Conservation (phyloP, 1,140 invertebrate species). For the Halotydeus destructor region DNA sequence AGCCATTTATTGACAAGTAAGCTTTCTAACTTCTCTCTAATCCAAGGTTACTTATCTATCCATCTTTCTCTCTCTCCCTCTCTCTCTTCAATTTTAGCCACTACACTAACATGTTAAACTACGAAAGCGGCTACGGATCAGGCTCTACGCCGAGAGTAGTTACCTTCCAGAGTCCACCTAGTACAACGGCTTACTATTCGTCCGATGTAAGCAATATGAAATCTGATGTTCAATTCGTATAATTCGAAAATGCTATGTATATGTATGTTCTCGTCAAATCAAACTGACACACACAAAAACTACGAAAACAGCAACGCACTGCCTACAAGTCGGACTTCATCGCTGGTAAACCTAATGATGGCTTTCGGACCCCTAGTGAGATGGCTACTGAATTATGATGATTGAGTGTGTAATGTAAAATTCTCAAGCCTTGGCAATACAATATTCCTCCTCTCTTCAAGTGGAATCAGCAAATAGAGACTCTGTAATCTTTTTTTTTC, state of each 20-base stretch:
- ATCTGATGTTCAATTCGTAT: not conserved
- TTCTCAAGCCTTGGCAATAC: too few species aligned
- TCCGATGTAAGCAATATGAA: not conserved
- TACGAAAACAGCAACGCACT: not conserved
- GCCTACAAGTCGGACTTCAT: not conserved
- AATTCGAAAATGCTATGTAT: not conserved
- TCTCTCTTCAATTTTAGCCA: not conserved
- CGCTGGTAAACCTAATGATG: not conserved
- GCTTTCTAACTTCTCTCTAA: not conserved
- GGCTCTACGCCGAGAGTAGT: not conserved
- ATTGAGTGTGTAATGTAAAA: not conserved
- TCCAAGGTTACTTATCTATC: not conserved
- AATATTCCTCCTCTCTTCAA: too few species aligned
- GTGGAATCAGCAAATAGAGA: too few species aligned
- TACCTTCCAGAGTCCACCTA: constrained; percentile 11
- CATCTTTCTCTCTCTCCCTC: not conserved
- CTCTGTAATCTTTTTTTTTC: too few species aligned
- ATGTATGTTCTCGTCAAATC: not conserved
- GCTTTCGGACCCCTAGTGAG: too few species aligned
- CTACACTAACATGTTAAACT: not conserved
- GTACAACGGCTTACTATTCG: constrained; percentile 5
- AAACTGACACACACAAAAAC: not conserved
- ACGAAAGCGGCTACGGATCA: not conserved
- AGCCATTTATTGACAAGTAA: not conserved
- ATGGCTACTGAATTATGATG: constrained; percentile 1